These are phyloP conservation scores for Thunnus maccoyii DNA, from an alignment of 2,113 vertebrate genomes.

Conservation along the genomic window DNA sequence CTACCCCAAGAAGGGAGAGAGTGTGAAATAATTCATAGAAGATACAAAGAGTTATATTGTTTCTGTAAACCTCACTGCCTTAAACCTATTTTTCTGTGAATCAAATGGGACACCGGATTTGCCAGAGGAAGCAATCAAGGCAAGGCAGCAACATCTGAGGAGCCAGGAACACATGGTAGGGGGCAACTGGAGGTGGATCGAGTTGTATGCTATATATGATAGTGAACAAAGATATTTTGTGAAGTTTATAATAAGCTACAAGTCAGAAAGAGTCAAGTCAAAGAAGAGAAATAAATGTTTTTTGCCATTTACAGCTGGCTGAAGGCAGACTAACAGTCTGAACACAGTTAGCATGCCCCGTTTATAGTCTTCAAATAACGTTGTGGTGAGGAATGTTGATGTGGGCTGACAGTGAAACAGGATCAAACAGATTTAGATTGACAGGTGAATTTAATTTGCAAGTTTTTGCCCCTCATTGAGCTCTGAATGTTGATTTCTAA, in stretches of 20 bases:
- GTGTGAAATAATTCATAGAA: constrained; percentile 57
- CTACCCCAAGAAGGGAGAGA: constrained; percentile 11
- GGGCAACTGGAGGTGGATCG: constrained; percentile 37
- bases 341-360: not conserved
- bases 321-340: constrained; percentile 4
- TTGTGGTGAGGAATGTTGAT: constrained; percentile 40
- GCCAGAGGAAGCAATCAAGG: constrained; percentile 22
- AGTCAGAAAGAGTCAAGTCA: constrained; percentile 1
- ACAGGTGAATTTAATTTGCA: constrained; percentile 71
- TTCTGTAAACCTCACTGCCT: constrained; percentile 21
- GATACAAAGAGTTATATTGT: constrained; percentile 53
- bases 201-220: not conserved
- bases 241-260: constrained; percentile 1
- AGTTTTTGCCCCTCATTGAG: constrained; percentile 40
- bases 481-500: constrained; percentile 50
- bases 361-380: constrained; percentile 37
- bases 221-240: constrained; percentile 11
- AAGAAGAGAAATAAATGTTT: not conserved
- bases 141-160: constrained; percentile 21
- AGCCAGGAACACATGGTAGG: constrained; percentile 1
- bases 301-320: not conserved
- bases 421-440: constrained; percentile 69
- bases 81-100: constrained; percentile 14
- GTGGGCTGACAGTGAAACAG: constrained; percentile 48
- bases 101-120: constrained; percentile 24